Conservation (phyloP, 2,888 invertebrate species). For the Tridacna gigas region DNA sequence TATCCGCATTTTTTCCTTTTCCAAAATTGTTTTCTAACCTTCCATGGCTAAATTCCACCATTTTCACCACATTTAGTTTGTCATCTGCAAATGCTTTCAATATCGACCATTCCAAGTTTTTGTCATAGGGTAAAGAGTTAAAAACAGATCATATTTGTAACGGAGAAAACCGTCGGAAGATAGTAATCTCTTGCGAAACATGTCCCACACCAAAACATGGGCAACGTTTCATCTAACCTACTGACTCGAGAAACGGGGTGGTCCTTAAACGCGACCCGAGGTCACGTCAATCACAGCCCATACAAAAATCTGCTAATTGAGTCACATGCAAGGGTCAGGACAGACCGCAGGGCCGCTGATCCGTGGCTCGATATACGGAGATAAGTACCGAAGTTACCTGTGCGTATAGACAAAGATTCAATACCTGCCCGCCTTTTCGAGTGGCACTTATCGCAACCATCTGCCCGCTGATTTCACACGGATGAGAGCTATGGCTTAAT, state of each 20-base stretch:
- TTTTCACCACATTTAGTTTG: no score
- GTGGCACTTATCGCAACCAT: background rate
- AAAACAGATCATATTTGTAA: no score
- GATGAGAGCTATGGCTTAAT: background rate
- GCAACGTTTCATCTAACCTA: background rate
- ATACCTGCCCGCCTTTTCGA: background rate
- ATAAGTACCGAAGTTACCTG: conserved; percentile 8
- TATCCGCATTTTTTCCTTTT: no score
- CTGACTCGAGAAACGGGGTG: conserved; percentile 21
- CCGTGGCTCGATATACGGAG: conserved; percentile 31
- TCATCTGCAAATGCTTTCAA: no score
- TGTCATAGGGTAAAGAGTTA: no score
- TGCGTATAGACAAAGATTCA: background rate
- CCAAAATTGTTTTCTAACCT: no score
- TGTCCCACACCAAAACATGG: background rate
- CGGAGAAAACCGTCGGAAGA: no score
- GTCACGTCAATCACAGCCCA: conserved; percentile 42
- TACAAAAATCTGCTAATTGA: conserved; percentile 47
- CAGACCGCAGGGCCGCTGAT: conserved; percentile 29
- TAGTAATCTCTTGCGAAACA: background rate
- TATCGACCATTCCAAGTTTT: no score
- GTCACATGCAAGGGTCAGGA: conserved; percentile 50
- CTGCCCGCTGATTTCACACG: background rate
- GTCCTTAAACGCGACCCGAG: conserved; percentile 14
- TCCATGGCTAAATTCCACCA: no score